phyloP scores from a whole-genome alignment of 2,797 vertebrate genomes.

The Picus viridis region DNA sequence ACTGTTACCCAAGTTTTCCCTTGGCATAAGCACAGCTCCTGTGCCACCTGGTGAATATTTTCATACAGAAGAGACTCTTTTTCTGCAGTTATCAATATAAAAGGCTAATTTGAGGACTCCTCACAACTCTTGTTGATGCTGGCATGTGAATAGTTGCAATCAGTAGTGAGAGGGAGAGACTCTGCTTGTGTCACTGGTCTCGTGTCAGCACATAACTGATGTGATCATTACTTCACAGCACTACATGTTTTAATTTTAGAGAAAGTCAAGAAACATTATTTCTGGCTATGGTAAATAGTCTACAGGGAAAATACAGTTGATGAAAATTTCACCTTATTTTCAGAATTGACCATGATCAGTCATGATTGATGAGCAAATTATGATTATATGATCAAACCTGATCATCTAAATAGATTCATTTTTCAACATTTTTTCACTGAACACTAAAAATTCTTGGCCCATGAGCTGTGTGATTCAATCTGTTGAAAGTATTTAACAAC shows the following conservation, averaged over 20 bases:
- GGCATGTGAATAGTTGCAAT: conserved; percentile 25
- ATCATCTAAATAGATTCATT: not conserved
- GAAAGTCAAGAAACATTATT: not conserved
- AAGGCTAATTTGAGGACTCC: not conserved
- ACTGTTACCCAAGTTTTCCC: not conserved
- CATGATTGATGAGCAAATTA: not conserved
- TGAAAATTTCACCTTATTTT: not conserved
- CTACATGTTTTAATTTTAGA: not conserved
- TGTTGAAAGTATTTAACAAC: not conserved
- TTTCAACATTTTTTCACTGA: not conserved
- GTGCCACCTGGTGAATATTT: conserved; percentile 24
- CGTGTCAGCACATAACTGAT: not conserved
- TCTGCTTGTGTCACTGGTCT: not conserved
- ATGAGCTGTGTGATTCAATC: not conserved
- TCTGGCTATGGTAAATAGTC: not conserved
- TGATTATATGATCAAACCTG: not conserved
- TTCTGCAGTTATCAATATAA: not conserved
- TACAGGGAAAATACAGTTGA: not conserved
- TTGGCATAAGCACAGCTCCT: conserved; percentile 1
- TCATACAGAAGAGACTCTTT: not conserved
- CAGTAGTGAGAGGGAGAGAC: not conserved
- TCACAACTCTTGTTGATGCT: conserved; percentile 12
- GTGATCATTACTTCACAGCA: not conserved
- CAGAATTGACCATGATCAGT: not conserved
- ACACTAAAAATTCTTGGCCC: not conserved